Conservation (phyloP, 2,797 vertebrate species). For the Silurus aristotelis region DNA sequence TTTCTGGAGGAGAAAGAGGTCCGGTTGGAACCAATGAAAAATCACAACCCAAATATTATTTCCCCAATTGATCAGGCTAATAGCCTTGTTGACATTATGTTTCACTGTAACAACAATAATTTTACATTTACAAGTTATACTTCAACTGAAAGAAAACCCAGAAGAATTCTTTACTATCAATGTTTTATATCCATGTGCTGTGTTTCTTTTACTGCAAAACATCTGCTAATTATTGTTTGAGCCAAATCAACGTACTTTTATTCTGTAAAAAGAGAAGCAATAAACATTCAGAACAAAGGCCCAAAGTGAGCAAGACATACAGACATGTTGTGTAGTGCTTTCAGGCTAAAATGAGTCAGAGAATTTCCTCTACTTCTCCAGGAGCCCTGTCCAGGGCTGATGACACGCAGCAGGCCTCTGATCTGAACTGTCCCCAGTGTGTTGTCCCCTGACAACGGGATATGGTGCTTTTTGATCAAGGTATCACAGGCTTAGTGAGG, state of each 20-base stretch:
- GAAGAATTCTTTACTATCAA: constrained; percentile 3
- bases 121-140: constrained; percentile 26
- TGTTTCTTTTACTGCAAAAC: constrained; percentile 27
- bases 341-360: constrained; percentile 17
- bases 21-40: constrained; percentile 30
- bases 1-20: constrained; percentile 36
- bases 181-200: not conserved
- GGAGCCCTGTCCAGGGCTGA: constrained; percentile 28
- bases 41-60: constrained; percentile 45
- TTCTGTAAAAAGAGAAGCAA: constrained; percentile 38
- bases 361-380: constrained; percentile 8
- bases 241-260: constrained; percentile 30
- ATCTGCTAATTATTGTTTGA: constrained; percentile 34
- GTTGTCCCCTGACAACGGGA: constrained; percentile 46
- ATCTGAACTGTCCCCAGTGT: constrained; percentile 40
- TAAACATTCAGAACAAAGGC: constrained; percentile 48
- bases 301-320: constrained; percentile 43
- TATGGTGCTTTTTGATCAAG: constrained; percentile 46
- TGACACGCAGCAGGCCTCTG: constrained; percentile 31
- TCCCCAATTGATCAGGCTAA: constrained; percentile 40
- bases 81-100: constrained; percentile 31
- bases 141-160: not conserved
- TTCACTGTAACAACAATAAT: constrained; percentile 32
- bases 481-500: constrained; percentile 32
- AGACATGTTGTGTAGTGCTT: constrained; percentile 8